Conservation (phyloP, 2,888 invertebrate genomes). For the Lacanobia wlatinum region DNA sequence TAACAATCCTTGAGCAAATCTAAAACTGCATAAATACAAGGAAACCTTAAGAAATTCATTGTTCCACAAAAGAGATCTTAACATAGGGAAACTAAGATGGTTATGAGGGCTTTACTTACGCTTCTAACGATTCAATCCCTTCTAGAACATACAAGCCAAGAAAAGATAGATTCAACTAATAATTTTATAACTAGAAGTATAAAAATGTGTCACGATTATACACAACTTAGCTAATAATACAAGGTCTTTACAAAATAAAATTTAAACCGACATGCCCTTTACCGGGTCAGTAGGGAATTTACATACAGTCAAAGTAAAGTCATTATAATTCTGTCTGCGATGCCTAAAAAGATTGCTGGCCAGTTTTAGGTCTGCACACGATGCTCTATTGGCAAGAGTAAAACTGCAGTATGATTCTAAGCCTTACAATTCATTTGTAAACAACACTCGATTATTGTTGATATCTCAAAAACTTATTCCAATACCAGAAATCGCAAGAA, state of each 20-base stretch:
- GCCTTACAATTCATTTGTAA: slow-evolving; percentile 51
- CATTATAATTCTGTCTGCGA: slow-evolving; percentile 29
- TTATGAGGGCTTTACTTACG: slow-evolving; percentile 71
- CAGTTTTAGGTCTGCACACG: slow-evolving; percentile 5
- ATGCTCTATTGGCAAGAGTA: slow-evolving; percentile 8
- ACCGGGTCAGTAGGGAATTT: slow-evolving; percentile 59
- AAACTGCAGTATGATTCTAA: slow-evolving; percentile 10
- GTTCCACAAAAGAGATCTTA: slow-evolving; percentile 81
- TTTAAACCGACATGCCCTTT: slow-evolving; percentile 52
- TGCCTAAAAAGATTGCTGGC: not conserved
- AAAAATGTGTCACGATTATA: slow-evolving; percentile 73
- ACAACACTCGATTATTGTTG: slow-evolving; percentile 52
- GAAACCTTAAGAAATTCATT: slow-evolving; percentile 80
- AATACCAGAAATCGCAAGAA: slow-evolving; percentile 38
- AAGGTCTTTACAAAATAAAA: slow-evolving; percentile 61
- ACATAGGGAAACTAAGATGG: slow-evolving; percentile 72
- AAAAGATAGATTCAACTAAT: slow-evolving; percentile 75
- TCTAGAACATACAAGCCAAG: slow-evolving; percentile 68
- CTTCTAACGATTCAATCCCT: slow-evolving; percentile 70
- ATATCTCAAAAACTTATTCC: slow-evolving; percentile 23
- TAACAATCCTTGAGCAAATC: slow-evolving; percentile 86
- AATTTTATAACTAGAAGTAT: slow-evolving; percentile 71
- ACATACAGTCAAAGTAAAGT: slow-evolving; percentile 39
- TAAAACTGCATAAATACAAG: slow-evolving; percentile 63
- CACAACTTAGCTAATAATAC: slow-evolving; percentile 75